phyloP scores from a whole-genome alignment of 2,888 invertebrate species.

The Amphimallon solstitiale region DNA sequence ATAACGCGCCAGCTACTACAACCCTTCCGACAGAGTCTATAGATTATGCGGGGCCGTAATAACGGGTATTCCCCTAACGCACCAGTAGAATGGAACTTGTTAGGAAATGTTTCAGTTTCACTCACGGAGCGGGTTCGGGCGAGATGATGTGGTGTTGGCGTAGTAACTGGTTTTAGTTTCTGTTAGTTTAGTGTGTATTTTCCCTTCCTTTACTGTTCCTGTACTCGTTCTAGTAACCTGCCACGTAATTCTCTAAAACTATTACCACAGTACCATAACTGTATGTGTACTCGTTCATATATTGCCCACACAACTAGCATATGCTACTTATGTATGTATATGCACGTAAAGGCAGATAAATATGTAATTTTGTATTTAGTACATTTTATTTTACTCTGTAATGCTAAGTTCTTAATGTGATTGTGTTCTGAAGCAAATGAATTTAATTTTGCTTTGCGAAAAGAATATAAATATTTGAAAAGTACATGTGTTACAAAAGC shows the following conservation, averaged over 20 bases:
- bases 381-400: no score
- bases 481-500: no score
- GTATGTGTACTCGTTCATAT: background rate
- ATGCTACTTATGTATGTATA: no score
- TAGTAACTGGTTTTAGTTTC: constrained; percentile 25
- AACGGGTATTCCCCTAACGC: constrained; percentile 60
- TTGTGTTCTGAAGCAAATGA: no score
- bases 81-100: constrained; percentile 45
- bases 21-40: constrained; percentile 63
- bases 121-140: constrained; percentile 14
- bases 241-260: constrained; percentile 22
- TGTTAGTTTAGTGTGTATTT: constrained; percentile 34
- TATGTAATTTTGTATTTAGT: no score
- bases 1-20: constrained; percentile 61
- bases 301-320: no score
- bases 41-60: constrained; percentile 62
- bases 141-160: constrained; percentile 10
- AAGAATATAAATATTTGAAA: no score
- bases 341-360: no score
- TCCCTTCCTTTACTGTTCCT: constrained; percentile 7
- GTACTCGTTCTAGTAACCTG: constrained; percentile 21
- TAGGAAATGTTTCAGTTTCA: constrained; percentile 39
- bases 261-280: background rate
- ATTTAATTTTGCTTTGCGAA: no score
- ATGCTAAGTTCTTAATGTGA: no score